Evolutionary conservation across 2,797 vertebrate genomes (phyloP), one percentile per base, ranked within the genome.

Genomic region (Sebastes vulpes): DNA sequence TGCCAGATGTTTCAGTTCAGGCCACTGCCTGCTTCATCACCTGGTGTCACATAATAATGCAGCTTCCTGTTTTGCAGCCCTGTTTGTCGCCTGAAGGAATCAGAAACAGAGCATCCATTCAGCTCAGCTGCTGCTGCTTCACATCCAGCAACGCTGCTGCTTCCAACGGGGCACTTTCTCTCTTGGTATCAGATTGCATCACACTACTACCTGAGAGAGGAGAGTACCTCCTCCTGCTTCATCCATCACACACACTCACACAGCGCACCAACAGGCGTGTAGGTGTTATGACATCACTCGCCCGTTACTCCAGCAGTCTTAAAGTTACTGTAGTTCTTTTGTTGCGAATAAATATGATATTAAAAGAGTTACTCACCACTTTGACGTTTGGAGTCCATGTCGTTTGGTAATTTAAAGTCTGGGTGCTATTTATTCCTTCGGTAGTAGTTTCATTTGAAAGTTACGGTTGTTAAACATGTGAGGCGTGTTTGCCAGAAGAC

Each of bases 101-200:
- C 9, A 4, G 16, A 25, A 7, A 92, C 90, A 90, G 85, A 92
- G 87, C 77, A 12, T 68, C 76, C 88, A 89, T 92, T 93, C 61
- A 92, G 46, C 38, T 16, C 38, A 6, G 38, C 38, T 16, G 84
- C 75, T 8, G 46, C 66, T 0, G 56, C 56, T 58, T 29, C 56
- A 20, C 69, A 48, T 83, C 69, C 86, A 68, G 69, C 72, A n/a
- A 74, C 6, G 77, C 63, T 2, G 26, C 69, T 4, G 57, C 58
- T 60, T 32, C 59, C 59, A 61, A 23, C 60, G 20, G 59, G 89
- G 83, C 85, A 73, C 68, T 79, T 48, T 70, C 76, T 78, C 23
- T 73, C 82, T 88, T 89, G 88, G 89, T 4, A 68, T 90, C 90
- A 8, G 58, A 72, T 92, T 93, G 88, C 93, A 81, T 93, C 94